These are phyloP conservation scores for Protonibea diacanthus DNA, from an alignment of 2,797 vertebrate genomes.

Conservation along the genomic window DNA sequence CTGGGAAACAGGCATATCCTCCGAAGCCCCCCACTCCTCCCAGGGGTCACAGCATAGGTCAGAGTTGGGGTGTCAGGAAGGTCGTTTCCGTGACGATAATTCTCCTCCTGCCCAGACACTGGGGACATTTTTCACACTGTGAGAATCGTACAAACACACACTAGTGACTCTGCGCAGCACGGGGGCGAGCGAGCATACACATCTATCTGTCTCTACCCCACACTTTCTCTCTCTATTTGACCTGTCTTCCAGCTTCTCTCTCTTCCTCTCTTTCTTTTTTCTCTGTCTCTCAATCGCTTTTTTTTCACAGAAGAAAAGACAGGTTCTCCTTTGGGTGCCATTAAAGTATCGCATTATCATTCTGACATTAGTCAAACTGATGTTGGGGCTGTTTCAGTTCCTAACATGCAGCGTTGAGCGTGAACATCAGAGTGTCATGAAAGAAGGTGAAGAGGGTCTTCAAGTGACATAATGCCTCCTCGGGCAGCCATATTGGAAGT, in stretches of 20 bases:
- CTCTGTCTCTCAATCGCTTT: neutral
- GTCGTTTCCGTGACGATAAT: slow-evolving; percentile 73
- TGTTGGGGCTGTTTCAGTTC: slow-evolving; percentile 13
- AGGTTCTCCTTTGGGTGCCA: slow-evolving; percentile 31
- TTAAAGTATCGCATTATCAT: slow-evolving; percentile 44
- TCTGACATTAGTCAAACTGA: slow-evolving; percentile 44
- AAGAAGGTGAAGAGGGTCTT: neutral
- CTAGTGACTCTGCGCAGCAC: slow-evolving; percentile 30
- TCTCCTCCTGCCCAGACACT: slow-evolving; percentile 63
- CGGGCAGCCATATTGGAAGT: slow-evolving; percentile 8
- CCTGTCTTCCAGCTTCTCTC: slow-evolving; percentile 19
- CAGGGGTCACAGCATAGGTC: slow-evolving; percentile 61
- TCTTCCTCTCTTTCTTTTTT: slow-evolving; percentile 6
- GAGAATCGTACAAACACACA: slow-evolving; percentile 61
- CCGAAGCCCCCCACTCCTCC: slow-evolving; percentile 32
- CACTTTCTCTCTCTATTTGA: slow-evolving; percentile 38
- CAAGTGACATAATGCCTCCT: slow-evolving; percentile 16
- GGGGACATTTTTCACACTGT: slow-evolving; percentile 63
- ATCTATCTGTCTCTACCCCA: slow-evolving; percentile 45
- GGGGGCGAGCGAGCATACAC: slow-evolving; percentile 35
- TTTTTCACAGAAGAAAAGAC: neutral
- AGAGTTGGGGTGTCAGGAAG: slow-evolving; percentile 74
- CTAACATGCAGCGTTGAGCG: slow-evolving; percentile 6
- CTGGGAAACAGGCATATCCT: slow-evolving; percentile 70
- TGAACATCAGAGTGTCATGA: slow-evolving; percentile 9